These are phyloP conservation scores for Tokudaia muenninki DNA, from an alignment of 2,797 vertebrate genomes.

Conservation along the genomic window DNA sequence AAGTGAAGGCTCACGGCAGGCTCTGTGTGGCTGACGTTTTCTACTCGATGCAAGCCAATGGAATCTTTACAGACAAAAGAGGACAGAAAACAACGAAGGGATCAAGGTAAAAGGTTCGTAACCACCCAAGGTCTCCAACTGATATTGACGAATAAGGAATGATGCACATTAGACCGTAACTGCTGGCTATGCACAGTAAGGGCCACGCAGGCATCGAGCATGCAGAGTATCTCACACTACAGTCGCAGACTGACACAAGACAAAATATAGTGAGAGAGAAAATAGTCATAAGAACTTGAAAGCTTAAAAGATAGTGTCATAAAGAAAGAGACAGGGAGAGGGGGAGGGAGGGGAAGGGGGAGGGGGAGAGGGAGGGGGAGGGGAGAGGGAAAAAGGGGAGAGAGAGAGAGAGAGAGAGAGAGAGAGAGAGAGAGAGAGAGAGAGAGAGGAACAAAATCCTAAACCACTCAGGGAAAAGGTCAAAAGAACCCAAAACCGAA, in stretches of 20 bases:
- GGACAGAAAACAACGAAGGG: background rate
- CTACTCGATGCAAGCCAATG: constrained; percentile 97
- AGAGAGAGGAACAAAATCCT: background rate
- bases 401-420: background rate
- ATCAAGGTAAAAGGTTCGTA: background rate
- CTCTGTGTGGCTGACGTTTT: constrained; percentile 98
- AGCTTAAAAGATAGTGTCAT: background rate
- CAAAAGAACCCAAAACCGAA: background rate
- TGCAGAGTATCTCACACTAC: background rate
- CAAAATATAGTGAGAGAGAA: background rate
- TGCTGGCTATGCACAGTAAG: background rate
- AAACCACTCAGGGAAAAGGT: background rate
- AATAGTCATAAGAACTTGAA: constrained; percentile 4
- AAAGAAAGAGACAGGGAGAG: background rate
- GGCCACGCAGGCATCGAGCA: background rate
- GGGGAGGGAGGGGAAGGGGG: background rate
- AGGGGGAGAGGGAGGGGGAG: background rate
- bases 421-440: background rate
- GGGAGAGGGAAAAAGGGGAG: background rate
- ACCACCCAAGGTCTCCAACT: background rate
- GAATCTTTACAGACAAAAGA: constrained; percentile 89
- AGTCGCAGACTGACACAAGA: background rate
- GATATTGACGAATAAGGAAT: background rate
- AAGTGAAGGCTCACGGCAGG: constrained; percentile 95
- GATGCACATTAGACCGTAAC: background rate